Conservation (phyloP, 2,113 vertebrate genomes). For the Tringa solitaria region DNA sequence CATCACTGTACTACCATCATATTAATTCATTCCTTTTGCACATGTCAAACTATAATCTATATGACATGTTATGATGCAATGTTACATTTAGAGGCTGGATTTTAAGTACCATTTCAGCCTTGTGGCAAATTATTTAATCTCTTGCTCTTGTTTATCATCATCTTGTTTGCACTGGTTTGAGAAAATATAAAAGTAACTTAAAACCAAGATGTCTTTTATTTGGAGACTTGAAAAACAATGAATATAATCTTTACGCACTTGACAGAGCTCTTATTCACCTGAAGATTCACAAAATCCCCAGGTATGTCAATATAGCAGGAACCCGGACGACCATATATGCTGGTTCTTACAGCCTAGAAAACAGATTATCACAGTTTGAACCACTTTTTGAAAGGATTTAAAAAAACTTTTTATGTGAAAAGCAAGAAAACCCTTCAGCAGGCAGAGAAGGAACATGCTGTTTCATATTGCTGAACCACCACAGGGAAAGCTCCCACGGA, state of each 20-base stretch:
- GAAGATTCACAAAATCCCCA: conserved; percentile 89
- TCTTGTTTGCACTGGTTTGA: not conserved
- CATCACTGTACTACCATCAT: not conserved
- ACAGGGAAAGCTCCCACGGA: not conserved
- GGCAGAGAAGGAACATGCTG: not conserved
- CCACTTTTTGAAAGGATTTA: not conserved
- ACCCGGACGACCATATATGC: conserved; percentile 92
- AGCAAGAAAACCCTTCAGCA: not conserved
- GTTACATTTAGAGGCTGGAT: not conserved
- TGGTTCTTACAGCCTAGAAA: conserved; percentile 88
- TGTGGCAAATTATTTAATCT: not conserved
- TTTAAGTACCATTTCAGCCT: not conserved
- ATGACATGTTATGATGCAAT: not conserved
- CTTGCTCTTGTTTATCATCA: not conserved
- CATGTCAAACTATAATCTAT: not conserved
- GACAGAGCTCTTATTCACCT: conserved; percentile 78
- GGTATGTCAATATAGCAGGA: conserved; percentile 94
- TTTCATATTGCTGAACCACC: not conserved
- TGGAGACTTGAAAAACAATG: not conserved
- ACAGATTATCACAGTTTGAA: not conserved
- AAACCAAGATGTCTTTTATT: not conserved
- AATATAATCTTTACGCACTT: conserved; percentile 73
- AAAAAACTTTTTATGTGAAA: not conserved
- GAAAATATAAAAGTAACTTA: not conserved
- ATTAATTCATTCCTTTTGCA: not conserved